Conservation (phyloP, 1,140 invertebrate genomes). For the Calephelis virginiensis region DNA sequence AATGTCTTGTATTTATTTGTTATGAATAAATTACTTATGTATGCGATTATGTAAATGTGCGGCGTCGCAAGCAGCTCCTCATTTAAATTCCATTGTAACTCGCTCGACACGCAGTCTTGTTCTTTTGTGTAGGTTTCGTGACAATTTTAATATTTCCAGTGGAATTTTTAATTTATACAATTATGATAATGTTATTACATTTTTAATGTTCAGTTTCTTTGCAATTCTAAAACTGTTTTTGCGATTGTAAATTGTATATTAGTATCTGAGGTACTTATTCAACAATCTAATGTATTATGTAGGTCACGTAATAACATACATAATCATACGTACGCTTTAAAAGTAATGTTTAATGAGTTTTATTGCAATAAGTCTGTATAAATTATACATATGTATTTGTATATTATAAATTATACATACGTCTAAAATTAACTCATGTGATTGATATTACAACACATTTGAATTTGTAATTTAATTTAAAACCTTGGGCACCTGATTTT, state of each 20-base stretch:
- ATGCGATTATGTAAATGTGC: conserved; percentile 66
- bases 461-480: background rate
- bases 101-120: conserved; percentile 45
- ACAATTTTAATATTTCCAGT: conserved; percentile 48
- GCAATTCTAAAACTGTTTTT: conserved; percentile 19
- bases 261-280: conserved; percentile 4
- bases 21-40: conserved; percentile 57
- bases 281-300: conserved; percentile 13
- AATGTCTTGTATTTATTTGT: conserved; percentile 46
- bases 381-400: background rate
- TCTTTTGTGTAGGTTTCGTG: conserved; percentile 56
- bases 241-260: conserved; percentile 14
- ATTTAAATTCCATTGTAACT: conserved; percentile 70
- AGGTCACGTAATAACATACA: conserved; percentile 11
- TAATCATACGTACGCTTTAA: conserved; percentile 13
- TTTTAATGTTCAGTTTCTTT: conserved; percentile 20
- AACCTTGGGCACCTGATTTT: background rate
- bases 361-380: background rate
- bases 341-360: conserved; percentile 12
- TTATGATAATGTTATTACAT: conserved; percentile 28
- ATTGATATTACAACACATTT: background rate
- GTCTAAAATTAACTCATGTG: background rate
- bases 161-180: conserved; percentile 36
- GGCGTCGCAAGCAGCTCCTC: conserved; percentile 59
- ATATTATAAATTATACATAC: background rate